Percentiles rank a stretch among this genome's conserved stretches.
Conservation (phyloP, 2,113 vertebrate genomes). For the Crotophaga sulcirostris region DNA sequence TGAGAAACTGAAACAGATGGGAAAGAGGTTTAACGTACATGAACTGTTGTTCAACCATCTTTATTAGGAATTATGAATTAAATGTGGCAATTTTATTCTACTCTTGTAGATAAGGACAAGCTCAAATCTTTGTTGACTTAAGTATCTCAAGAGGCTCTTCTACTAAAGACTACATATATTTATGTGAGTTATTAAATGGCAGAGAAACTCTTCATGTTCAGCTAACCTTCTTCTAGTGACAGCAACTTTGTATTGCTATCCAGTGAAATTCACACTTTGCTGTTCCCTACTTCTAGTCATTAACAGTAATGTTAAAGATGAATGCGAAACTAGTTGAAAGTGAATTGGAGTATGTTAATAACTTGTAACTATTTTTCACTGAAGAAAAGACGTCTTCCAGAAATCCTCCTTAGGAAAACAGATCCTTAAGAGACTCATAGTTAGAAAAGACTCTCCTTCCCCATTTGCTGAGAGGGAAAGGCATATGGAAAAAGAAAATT, state of each 20-base stretch:
- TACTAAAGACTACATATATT: not conserved
- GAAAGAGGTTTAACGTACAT: not conserved
- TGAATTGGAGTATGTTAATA: not conserved
- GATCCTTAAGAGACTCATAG: not conserved
- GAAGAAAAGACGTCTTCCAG: not conserved
- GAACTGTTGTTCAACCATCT: not conserved
- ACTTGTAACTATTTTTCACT: not conserved
- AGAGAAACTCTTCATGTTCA: not conserved
- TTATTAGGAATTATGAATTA: not conserved
- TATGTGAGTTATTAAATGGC: not conserved
- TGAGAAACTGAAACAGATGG: not conserved
- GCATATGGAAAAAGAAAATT: not conserved
- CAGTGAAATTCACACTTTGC: not conserved
- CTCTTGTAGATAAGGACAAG: not conserved
- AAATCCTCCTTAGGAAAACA: not conserved
- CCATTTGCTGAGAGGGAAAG: not conserved
- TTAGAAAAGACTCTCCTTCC: not conserved
- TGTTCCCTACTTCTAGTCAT: not conserved
- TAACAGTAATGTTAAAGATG: not conserved
- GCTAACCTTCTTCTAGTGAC: not conserved
- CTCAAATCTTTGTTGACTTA: not conserved
- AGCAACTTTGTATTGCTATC: not conserved
- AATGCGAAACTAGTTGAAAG: not conserved
- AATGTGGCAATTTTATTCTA: not conserved
- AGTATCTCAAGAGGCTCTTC: not conserved